Conservation (phyloP, 1,140 invertebrate genomes). For the Plodia interpunctella region DNA sequence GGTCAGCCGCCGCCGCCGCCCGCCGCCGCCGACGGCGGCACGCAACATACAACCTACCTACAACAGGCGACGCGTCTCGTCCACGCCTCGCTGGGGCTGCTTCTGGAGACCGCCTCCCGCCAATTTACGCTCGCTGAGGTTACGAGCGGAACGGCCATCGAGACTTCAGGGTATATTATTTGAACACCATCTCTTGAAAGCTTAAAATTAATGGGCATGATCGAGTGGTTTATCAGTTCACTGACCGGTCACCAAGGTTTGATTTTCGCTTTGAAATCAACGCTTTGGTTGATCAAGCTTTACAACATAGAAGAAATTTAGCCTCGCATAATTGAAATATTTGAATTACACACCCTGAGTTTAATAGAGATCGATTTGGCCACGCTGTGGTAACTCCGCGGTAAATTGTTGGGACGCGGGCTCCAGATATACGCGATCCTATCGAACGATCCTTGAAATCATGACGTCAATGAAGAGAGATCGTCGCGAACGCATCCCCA, state of each 20-base stretch:
- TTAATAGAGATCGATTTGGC: slow-evolving; percentile 1
- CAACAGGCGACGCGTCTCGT: slow-evolving; percentile 39
- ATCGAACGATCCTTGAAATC: background rate
- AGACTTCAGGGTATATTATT: background rate
- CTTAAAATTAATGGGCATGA: background rate
- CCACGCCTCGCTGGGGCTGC: slow-evolving; percentile 51
- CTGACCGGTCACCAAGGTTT: background rate
- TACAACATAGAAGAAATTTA: background rate
- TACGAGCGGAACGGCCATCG: slow-evolving; percentile 7
- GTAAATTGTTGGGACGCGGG: slow-evolving; percentile 21
- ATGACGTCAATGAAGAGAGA: slow-evolving; percentile 16
- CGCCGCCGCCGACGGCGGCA: slow-evolving; percentile 43
- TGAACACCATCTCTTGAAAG: slow-evolving; percentile 3
- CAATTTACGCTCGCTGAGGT: slow-evolving; percentile 17
- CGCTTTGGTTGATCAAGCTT: background rate
- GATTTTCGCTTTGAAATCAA: background rate
- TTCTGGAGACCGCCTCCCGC: slow-evolving; percentile 18
- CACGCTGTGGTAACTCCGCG: slow-evolving; percentile 13
- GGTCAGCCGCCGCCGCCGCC: slow-evolving; percentile 61
- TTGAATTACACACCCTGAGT: slow-evolving; percentile 12
- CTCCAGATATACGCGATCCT: slow-evolving; percentile 11
- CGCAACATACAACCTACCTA: slow-evolving; percentile 29
- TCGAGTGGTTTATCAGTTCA: slow-evolving; percentile 1
- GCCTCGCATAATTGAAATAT: slow-evolving; percentile 1
- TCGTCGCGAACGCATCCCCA: slow-evolving; percentile 53